phyloP scores from a whole-genome alignment of 1,140 invertebrate species.

The Aphaenogaster rudis region DNA sequence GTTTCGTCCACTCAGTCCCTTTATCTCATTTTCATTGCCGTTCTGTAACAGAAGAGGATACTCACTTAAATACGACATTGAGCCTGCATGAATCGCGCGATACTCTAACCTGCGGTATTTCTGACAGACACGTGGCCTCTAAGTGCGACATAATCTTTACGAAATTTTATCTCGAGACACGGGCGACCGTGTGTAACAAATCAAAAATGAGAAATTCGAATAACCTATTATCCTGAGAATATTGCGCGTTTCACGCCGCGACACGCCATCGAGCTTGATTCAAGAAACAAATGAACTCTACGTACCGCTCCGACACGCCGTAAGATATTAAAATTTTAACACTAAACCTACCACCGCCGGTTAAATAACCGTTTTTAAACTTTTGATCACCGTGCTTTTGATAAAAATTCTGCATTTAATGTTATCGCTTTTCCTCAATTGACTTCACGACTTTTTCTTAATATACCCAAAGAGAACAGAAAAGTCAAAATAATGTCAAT shows the following conservation, averaged over 20 bases:
- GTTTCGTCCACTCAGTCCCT: conserved; percentile 29
- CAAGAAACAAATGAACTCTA: conserved; percentile 38
- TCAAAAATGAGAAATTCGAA: conserved; percentile 11
- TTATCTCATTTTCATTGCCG: conserved; percentile 49
- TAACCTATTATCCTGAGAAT: conserved; percentile 40
- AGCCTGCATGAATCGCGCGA: background rate
- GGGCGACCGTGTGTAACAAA: background rate
- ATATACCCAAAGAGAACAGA: too few relatives aligned
- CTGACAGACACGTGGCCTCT: conserved; percentile 49
- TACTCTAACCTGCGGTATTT: conserved; percentile 62
- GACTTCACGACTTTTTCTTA: too few relatives aligned
- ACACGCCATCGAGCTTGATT: background rate
- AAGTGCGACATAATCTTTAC: conserved; percentile 51
- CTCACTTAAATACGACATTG: background rate
- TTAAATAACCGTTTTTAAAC: too few relatives aligned
- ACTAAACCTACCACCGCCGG: too few relatives aligned
- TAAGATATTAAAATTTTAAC: conserved; percentile 22
- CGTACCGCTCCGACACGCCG: background rate
- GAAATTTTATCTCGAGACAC: conserved; percentile 32
- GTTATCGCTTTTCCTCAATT: too few relatives aligned
- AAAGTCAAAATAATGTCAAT: too few relatives aligned
- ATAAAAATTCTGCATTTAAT: too few relatives aligned
- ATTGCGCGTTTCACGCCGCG: background rate
- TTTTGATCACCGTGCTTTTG: too few relatives aligned
- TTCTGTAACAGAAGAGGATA: conserved; percentile 60